Percentiles rank a stretch among this genome's conserved stretches.
phyloP scores from a whole-genome alignment of 2,797 vertebrate genomes.

The Poecile montanus region DNA sequence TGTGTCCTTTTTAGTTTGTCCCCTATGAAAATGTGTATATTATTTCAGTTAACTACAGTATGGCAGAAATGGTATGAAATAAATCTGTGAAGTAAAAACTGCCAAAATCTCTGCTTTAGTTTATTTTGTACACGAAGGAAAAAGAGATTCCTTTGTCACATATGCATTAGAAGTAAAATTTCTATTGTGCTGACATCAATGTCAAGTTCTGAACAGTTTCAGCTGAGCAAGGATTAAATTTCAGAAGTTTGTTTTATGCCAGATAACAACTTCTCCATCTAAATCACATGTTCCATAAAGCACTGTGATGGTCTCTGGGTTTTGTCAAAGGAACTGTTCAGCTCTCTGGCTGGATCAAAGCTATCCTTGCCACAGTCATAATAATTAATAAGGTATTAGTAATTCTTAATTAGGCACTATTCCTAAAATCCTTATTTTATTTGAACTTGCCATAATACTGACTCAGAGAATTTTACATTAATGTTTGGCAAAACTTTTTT shows the following conservation, averaged over 20 bases:
- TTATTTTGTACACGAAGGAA: neutral
- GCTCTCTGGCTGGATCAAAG: conserved; percentile 17
- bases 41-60: neutral
- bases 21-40: neutral
- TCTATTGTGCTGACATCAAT: neutral
- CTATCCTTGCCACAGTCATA: neutral
- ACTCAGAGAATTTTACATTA: neutral
- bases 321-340: conserved; percentile 7
- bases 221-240: neutral
- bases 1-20: neutral
- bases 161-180: neutral
- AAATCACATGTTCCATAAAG: neutral
- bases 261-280: conserved; percentile 3
- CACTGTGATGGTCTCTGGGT: neutral
- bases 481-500: neutral
- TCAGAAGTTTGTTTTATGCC: conserved; percentile 24
- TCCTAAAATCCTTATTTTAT: neutral
- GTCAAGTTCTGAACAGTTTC: conserved; percentile 12
- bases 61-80: neutral
- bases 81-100: neutral
- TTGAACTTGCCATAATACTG: neutral
- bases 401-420: neutral
- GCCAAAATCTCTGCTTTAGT: neutral
- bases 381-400: conserved; percentile 19
- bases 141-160: neutral